These are phyloP conservation scores for Nasonia longicornis DNA, from an alignment of 1,140 invertebrate genomes.

Conservation along the genomic window DNA sequence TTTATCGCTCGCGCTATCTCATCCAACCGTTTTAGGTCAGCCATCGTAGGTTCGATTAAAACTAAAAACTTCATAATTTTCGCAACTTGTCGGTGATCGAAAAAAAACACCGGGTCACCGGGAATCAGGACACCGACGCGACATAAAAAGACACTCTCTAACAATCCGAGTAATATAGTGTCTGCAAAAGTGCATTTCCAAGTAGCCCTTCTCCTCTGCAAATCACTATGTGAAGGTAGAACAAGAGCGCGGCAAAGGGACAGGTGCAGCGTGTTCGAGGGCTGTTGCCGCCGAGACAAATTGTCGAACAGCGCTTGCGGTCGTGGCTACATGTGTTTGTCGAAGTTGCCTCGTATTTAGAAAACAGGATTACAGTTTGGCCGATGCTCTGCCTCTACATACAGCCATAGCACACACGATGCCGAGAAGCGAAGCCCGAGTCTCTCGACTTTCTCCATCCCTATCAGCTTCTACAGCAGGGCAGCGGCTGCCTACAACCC, in stretches of 20 bases:
- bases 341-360: constrained; percentile 63
- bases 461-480: constrained; percentile 22
- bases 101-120: not conserved
- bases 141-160: not conserved
- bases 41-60: not conserved
- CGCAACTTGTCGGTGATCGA: not conserved
- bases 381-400: constrained; percentile 2
- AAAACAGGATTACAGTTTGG: constrained; percentile 68
- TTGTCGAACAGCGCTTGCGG: constrained; percentile 64
- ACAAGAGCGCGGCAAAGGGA: not conserved
- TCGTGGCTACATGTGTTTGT: constrained; percentile 61
- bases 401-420: not conserved
- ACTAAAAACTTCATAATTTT: not conserved
- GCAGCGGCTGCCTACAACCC: constrained; percentile 32
- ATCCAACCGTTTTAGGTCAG: not conserved
- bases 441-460: not conserved
- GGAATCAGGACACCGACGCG: not conserved
- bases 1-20: not conserved
- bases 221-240: constrained; percentile 10
- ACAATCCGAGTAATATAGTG: not conserved
- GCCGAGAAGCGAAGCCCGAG: not conserved
- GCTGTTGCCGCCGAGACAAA: constrained; percentile 56
- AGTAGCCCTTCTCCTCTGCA: not conserved
- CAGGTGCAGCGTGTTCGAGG: not conserved
- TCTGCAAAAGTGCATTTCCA: not conserved